These are phyloP conservation scores for Acipenser oxyrinchus DNA, from an alignment of 2,797 vertebrate genomes.

Conservation along the genomic window DNA sequence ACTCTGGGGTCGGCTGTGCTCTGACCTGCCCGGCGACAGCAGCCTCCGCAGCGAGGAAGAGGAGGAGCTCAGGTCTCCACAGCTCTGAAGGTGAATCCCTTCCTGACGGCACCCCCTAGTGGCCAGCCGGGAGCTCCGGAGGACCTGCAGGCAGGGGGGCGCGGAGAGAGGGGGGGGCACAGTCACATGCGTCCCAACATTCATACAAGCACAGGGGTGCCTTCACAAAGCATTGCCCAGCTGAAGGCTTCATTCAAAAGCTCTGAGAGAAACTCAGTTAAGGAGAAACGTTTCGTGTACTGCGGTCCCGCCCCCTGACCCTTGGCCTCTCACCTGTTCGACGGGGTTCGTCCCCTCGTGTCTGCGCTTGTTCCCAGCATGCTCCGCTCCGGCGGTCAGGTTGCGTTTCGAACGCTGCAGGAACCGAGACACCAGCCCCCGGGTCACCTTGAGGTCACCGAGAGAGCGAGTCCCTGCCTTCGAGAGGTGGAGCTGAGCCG, in stretches of 20 bases:
- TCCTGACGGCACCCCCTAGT: slow-evolving; percentile 51
- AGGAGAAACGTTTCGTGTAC: not conserved
- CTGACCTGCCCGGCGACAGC: slow-evolving; percentile 50
- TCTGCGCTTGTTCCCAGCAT: slow-evolving; percentile 43
- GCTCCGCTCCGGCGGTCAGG: slow-evolving; percentile 51
- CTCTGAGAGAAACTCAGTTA: not conserved
- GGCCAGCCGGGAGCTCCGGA: slow-evolving; percentile 49
- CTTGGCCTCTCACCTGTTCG: slow-evolving; percentile 44
- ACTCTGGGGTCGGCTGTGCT: slow-evolving; percentile 61
- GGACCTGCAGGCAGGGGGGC: slow-evolving; percentile 37
- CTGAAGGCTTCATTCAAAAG: too few species aligned
- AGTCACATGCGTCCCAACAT: not conserved
- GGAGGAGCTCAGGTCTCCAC: slow-evolving; percentile 84
- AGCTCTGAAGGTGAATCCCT: slow-evolving; percentile 86
- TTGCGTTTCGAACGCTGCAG: slow-evolving; percentile 84
- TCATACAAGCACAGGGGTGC: not conserved
- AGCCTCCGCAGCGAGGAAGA: slow-evolving; percentile 66
- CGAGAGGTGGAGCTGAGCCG: slow-evolving; percentile 55
- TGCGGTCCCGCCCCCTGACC: not conserved
- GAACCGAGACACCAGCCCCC: slow-evolving; percentile 81
- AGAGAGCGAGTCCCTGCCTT: slow-evolving; percentile 83
- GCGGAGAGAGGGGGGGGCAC: not conserved
- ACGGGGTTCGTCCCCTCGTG: slow-evolving; percentile 46
- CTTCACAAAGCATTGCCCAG: not conserved
- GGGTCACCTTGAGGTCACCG: slow-evolving; percentile 88